Percentiles rank a stretch among this genome's conserved stretches.
Conservation (phyloP, 2,113 vertebrate species). For the Mustelus asterias region DNA sequence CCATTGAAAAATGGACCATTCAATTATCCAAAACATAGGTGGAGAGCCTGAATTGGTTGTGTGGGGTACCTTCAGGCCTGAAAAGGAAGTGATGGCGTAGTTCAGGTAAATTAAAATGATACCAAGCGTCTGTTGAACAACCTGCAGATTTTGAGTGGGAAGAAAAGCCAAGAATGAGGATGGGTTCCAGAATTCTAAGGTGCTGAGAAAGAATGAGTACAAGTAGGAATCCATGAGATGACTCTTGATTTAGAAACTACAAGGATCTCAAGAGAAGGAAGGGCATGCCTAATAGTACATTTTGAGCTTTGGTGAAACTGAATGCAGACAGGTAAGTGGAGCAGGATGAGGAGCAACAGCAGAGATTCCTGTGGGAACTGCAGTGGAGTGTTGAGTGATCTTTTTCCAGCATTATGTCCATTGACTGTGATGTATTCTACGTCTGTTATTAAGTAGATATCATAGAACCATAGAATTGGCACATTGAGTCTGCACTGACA, state of each 20-base stretch:
- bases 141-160: no score
- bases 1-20: neutral
- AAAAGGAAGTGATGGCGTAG: neutral
- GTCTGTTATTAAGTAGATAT: neutral
- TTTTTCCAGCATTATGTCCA: no score
- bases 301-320: neutral
- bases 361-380: neutral
- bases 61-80: neutral
- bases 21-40: neutral
- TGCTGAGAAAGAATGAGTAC: neutral
- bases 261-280: neutral
- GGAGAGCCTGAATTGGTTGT: neutral
- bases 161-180: no score
- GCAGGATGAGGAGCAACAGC: neutral
- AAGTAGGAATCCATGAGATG: neutral
- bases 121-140: neutral
- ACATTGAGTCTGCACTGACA: no score
- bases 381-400: neutral
- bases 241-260: neutral
- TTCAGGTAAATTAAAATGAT: neutral
- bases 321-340: neutral
- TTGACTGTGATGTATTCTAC: neutral
- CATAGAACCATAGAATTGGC: no score
- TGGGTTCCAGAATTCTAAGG: neutral
- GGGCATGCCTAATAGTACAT: neutral